Conservation (phyloP, 2,888 invertebrate genomes). For the Dendrolimus houi region DNA sequence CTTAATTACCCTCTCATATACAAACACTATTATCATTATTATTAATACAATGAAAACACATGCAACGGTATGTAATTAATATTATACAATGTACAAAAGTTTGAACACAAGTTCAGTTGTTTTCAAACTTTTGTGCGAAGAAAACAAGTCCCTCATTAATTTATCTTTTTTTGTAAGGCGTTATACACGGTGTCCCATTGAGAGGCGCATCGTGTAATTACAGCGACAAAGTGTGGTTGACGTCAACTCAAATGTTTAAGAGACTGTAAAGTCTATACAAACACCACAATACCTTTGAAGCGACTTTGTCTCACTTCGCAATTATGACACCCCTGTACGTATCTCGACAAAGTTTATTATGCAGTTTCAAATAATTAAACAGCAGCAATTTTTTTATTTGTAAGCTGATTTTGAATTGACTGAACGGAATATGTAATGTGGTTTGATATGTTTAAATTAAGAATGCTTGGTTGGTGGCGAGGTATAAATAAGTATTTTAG, state of each 20-base stretch:
- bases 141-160: conserved; percentile 32
- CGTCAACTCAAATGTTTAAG: conserved; percentile 64
- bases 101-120: neutral
- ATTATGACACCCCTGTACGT: conserved; percentile 67
- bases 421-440: conserved; percentile 9
- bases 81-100: neutral
- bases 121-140: conserved; percentile 7
- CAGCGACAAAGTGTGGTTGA: conserved; percentile 56
- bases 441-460: neutral
- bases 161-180: conserved; percentile 44
- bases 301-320: conserved; percentile 70
- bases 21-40: neutral
- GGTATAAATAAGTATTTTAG: neutral
- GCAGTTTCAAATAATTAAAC: conserved; percentile 7
- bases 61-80: neutral
- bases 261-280: conserved; percentile 60
- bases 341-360: conserved; percentile 31
- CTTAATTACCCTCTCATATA: neutral
- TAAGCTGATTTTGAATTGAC: neutral
- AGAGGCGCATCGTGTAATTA: conserved; percentile 57
- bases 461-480: neutral
- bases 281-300: conserved; percentile 64
- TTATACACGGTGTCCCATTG: conserved; percentile 52
- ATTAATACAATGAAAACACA: neutral
- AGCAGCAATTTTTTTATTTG: conserved; percentile 7